Evolutionary conservation across 2,113 vertebrate genomes (phyloP).

Genomic region (Pelobates fuscus): DNA sequence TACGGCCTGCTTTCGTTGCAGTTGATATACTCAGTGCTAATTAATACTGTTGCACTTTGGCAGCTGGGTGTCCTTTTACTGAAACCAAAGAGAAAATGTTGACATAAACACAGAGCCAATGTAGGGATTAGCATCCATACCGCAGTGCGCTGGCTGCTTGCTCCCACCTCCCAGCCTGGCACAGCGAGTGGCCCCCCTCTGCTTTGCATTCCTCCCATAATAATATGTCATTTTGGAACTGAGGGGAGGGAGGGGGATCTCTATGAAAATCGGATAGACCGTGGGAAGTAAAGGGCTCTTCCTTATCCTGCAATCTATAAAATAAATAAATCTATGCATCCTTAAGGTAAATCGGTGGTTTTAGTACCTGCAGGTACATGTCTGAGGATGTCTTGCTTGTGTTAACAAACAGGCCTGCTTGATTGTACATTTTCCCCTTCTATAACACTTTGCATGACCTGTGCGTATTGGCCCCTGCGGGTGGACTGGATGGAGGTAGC

Average conservation of each 20-base stretch:
- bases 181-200: conserved; percentile 30
- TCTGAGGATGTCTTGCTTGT: background rate
- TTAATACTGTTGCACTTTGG: conserved; percentile 26
- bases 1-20: background rate
- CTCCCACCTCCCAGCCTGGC: conserved; percentile 33
- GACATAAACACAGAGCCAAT: conserved; percentile 36
- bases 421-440: too few species aligned
- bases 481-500: too few species aligned
- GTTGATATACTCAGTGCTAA: background rate
- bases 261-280: conserved; percentile 24
- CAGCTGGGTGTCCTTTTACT: conserved; percentile 29
- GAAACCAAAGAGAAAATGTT: conserved; percentile 21
- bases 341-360: conserved; percentile 14
- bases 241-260: background rate
- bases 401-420: too few species aligned
- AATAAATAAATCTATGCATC: conserved; percentile 12
- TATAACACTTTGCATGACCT: too few species aligned
- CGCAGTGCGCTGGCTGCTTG: conserved; percentile 32
- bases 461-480: too few species aligned
- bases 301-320: conserved; percentile 9
- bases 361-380: conserved; percentile 26
- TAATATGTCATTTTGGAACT: conserved; percentile 41
- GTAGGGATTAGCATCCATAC: conserved; percentile 35
- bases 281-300: conserved; percentile 43
- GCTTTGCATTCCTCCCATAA: conserved; percentile 45